phyloP scores from a whole-genome alignment of 2,797 vertebrate species.

The Chelonia mydas region DNA sequence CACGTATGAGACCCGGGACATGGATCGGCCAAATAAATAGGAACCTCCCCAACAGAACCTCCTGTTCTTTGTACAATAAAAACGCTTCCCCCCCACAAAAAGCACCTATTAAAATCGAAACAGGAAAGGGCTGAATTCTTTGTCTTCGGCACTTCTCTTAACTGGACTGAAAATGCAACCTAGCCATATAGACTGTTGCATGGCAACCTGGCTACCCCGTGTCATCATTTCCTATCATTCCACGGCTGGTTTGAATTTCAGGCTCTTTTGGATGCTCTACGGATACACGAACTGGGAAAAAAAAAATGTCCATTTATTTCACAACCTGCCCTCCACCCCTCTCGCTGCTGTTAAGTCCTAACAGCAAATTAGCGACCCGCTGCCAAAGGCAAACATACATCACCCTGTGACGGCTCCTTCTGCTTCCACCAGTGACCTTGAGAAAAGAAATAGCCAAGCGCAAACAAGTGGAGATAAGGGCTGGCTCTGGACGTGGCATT shows the following conservation, averaged over 20 bases:
- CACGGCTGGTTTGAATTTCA: not conserved
- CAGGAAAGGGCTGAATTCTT: not conserved
- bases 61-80: not conserved
- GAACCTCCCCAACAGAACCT: not conserved
- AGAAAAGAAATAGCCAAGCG: constrained; percentile 7
- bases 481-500: not conserved
- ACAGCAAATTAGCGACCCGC: not conserved
- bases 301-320: not conserved
- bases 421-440: constrained; percentile 56
- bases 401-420: not conserved
- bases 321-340: accelerated
- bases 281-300: not conserved
- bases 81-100: not conserved
- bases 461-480: constrained; percentile 61
- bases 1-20: accelerated
- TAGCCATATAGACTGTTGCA: not conserved
- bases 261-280: not conserved
- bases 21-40: not conserved
- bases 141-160: not conserved
- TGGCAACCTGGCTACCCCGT: not conserved
- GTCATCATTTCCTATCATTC: not conserved
- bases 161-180: not conserved
- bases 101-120: accelerated
- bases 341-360: not conserved
- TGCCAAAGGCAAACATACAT: constrained; percentile 46